Evolutionary conservation across 2,113 vertebrate genomes (phyloP), one percentile per base, ranked within the genome.

Genomic region (Passer montanus): DNA sequence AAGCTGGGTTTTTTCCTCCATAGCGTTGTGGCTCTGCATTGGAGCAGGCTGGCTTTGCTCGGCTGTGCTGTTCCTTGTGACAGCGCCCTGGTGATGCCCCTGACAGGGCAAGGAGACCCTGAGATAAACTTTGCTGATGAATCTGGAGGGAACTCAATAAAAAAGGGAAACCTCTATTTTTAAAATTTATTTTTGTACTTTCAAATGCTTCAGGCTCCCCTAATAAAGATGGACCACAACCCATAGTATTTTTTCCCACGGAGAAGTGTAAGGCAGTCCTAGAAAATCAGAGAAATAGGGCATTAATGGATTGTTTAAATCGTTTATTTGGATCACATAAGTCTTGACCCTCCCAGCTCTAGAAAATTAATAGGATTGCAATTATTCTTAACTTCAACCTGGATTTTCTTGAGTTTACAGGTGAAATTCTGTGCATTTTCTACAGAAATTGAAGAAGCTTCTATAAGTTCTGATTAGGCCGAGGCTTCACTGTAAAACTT

Each of bases 101-200:
- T 23, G 67, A 13, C 13, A 9, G 0, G 1, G 7, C 21, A 41
- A 78, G 35, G 56, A 70, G 19, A 1, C 15, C 18, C 20, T 0
- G 0, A 8, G 9, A 15, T 21, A 75, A 84, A n/a, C 13, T 26
- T 20, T 13, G 13, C 19, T 31, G 33, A 43, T 33, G 37, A 52
- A 91, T 67, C 20, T 28, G 20, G 15, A 66, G 17, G 9, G 18
- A 55, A 55, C 18, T 13, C 46, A 39, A 24, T 33, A 8, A 41
- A 64, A 66, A 21, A 3, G 3, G 14, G 17, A 59, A 41, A 74
- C 1, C 4, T 4, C 55, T 28, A 30, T 28, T 77, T 7, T 10
- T 4, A 16, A 37, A 37, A 37, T 69, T 62, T 27, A 22, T 26
- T 89, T 82, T 68, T 12, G 10, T 64, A 23, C 10, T 73, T 60